Percentiles rank a stretch among this genome's conserved stretches.
Conservation (phyloP, 2,113 vertebrate genomes). For the Catharus bicknelli region DNA sequence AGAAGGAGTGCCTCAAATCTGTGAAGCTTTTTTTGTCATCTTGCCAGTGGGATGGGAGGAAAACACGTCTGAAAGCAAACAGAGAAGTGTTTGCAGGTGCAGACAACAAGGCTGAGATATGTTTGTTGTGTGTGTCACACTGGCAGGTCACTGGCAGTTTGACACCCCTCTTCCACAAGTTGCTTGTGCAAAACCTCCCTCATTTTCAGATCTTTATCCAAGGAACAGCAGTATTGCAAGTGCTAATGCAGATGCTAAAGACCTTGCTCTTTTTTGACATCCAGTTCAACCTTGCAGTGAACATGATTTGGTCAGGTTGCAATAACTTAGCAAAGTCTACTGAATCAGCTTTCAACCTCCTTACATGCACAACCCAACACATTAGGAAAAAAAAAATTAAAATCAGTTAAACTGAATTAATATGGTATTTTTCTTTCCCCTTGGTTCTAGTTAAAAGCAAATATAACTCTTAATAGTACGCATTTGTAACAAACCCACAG, state of each 20-base stretch:
- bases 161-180: background rate
- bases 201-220: background rate
- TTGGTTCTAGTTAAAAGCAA: background rate
- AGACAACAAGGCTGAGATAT: background rate
- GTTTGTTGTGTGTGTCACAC: background rate
- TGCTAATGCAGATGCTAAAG: background rate
- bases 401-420: background rate
- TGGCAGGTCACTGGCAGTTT: background rate
- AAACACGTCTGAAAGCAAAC: slow-evolving; percentile 44
- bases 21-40: background rate
- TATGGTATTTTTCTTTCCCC: background rate
- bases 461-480: background rate
- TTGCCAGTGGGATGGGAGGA: slow-evolving; percentile 20
- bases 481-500: background rate
- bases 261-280: background rate
- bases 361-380: background rate
- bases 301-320: background rate
- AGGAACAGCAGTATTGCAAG: background rate
- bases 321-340: slow-evolving; percentile 5
- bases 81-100: background rate
- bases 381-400: background rate
- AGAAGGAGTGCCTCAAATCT: background rate
- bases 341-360: background rate
- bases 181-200: background rate
- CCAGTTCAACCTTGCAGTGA: background rate